phyloP scores from a whole-genome alignment of 2,113 vertebrate genomes.

The Poecilia latipinna region DNA sequence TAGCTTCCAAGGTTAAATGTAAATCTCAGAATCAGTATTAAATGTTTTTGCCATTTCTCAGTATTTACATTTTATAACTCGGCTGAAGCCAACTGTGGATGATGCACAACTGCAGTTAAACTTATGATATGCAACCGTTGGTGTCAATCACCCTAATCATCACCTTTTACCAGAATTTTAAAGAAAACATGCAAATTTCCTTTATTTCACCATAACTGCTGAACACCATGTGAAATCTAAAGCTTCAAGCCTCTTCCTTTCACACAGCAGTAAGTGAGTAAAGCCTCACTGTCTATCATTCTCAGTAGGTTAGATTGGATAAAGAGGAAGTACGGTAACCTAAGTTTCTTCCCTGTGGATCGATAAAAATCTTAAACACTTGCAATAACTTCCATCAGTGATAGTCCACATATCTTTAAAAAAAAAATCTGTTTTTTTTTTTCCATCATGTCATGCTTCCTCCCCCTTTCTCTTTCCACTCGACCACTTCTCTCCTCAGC shows the following conservation, averaged over 20 bases:
- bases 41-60: no score
- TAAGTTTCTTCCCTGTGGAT: slow-evolving; percentile 15
- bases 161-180: no score
- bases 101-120: no score
- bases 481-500: neutral
- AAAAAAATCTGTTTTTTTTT: neutral
- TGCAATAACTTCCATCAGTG: neutral
- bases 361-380: neutral
- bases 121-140: no score
- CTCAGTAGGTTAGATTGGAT: slow-evolving; percentile 50
- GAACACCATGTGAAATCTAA: neutral
- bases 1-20: no score
- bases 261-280: slow-evolving; percentile 14
- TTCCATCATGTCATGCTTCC: neutral
- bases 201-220: no score
- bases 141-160: no score
- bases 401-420: neutral
- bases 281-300: slow-evolving; percentile 20
- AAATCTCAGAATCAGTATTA: no score
- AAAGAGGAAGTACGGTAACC: slow-evolving; percentile 13
- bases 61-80: no score
- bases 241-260: slow-evolving; percentile 38
- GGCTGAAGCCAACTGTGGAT: no score
- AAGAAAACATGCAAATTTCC: no score
- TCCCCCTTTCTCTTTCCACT: neutral